Evolutionary conservation across 2,797 vertebrate species (phyloP), one percentile per base, ranked within the genome.

Genomic region (Karalla daura): DNA sequence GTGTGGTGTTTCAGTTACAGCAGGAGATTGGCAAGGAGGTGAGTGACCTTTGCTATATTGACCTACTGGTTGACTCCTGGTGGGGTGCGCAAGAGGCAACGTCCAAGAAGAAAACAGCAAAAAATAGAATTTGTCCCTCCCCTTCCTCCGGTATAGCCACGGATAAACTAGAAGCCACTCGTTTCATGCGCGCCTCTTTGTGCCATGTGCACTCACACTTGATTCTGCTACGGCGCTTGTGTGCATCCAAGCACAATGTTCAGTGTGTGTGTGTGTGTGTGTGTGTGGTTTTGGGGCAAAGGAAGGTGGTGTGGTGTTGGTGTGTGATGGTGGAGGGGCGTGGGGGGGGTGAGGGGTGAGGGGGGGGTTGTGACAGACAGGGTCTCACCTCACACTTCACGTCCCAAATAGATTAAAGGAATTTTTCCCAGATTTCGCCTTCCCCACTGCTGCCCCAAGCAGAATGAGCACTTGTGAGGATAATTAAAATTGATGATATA

Each of bases 401-500:
- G 21, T 90, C 81, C 84, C 83, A 89, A 87, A 89, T 83, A 89
- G 81, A 92, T 92, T 80, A 87, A 84, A 89, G 86, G 63, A 84
- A 75, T 83, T 80, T 86, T 65, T 80, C 74, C 76, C 68, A 66
- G 70, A 86, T 88, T 85, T 71, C 63, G 68, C 70, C 70, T 69
- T 70, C 83, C 60, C 78, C 56, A 37, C 60, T 56, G 74, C 72
- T 63, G 88, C 91, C 91, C 37, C 69, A 43, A 90, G 91, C 89
- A 74, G 63, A 88, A 76, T 75, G 79, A 89, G 79, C 82, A 80
- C 86, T 89, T 91, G 85, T 89, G 89, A 89, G 84, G 74, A 87
- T 92, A 91, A 93, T 93, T 92, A 91, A 92, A 92, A 92, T 90
- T 89, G 91, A 92, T 91, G 86, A 89, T 90, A 88, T 88, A 90